A percentile compares a stretch with the other conserved stretches of the same genome.
These are phyloP conservation scores for Penaeus vannamei DNA, from an alignment of 1,140 invertebrate genomes.

Conservation along the genomic window DNA sequence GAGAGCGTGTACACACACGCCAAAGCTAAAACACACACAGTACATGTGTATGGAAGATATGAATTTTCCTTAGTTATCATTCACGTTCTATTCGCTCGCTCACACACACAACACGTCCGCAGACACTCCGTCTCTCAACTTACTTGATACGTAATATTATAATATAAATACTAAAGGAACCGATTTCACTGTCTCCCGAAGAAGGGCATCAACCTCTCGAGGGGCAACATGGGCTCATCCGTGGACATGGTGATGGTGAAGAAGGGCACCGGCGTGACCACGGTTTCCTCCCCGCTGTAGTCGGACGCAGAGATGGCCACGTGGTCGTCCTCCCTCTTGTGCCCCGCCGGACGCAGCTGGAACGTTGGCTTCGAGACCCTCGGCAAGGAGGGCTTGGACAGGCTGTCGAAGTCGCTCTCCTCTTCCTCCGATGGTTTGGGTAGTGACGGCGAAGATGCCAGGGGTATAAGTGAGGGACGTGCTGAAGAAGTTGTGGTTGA, in stretches of 20 bases:
- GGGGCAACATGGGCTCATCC: constrained; percentile 28
- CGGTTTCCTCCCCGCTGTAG: not conserved
- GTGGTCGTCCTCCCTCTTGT: not conserved
- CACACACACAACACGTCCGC: constrained; percentile 29
- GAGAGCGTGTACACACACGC: not conserved
- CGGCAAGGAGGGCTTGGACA: too few relatives aligned
- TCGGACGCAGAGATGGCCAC: constrained; percentile 30
- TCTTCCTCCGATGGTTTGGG: too few relatives aligned
- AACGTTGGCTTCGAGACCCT: constrained; percentile 44
- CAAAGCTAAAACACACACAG: not conserved
- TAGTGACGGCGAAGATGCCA: too few relatives aligned
- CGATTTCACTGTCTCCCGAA: constrained; percentile 30
- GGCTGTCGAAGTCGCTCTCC: too few relatives aligned
- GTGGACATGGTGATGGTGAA: constrained; percentile 54
- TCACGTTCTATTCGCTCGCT: not conserved
- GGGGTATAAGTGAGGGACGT: too few relatives aligned
- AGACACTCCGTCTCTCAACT: not conserved
- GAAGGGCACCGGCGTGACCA: constrained; percentile 1
- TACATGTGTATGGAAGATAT: not conserved
- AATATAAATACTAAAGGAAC: not conserved
- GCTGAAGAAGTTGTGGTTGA: too few relatives aligned
- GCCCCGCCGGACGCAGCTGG: not conserved
- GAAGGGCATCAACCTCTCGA: constrained; percentile 50
- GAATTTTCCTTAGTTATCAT: not conserved
- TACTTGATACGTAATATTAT: not conserved